Conservation (phyloP, 2,113 vertebrate species). For the Geothlypis trichas region DNA sequence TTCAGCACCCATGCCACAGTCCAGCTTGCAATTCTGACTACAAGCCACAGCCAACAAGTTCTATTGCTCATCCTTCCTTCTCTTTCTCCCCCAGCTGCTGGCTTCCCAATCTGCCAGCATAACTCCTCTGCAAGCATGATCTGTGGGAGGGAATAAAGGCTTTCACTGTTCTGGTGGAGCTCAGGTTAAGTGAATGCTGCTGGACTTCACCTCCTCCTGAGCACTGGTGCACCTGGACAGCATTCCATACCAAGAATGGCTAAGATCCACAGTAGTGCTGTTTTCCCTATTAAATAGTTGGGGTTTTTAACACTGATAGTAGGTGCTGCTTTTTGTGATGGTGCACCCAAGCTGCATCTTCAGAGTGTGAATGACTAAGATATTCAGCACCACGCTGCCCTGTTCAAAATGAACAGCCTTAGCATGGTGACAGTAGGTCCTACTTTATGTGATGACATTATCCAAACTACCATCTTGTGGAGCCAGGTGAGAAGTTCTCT, state of each 20-base stretch:
- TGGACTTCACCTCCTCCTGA: background rate
- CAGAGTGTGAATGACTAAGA: background rate
- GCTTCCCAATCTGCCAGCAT: background rate
- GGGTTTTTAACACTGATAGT: background rate
- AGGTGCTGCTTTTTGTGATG: background rate
- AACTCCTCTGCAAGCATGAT: background rate
- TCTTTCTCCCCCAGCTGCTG: background rate
- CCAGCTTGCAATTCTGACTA: background rate
- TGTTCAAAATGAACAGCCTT: background rate
- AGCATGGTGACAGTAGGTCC: background rate
- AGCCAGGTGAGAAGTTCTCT: background rate
- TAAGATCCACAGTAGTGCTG: background rate
- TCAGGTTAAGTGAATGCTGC: background rate
- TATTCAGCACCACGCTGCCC: accelerated
- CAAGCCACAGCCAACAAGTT: background rate
- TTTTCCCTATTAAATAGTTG: background rate
- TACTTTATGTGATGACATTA: background rate
- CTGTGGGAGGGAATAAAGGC: background rate
- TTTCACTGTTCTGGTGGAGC: background rate
- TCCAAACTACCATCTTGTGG: background rate
- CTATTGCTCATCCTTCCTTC: background rate
- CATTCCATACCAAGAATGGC: background rate
- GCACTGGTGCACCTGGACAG: background rate
- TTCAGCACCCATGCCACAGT: background rate
- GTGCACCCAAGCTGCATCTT: background rate